Evolutionary conservation across 2,888 invertebrate genomes (phyloP), one percentile per base, ranked within the genome.

Genomic region (Punctoribates punctum): DNA sequence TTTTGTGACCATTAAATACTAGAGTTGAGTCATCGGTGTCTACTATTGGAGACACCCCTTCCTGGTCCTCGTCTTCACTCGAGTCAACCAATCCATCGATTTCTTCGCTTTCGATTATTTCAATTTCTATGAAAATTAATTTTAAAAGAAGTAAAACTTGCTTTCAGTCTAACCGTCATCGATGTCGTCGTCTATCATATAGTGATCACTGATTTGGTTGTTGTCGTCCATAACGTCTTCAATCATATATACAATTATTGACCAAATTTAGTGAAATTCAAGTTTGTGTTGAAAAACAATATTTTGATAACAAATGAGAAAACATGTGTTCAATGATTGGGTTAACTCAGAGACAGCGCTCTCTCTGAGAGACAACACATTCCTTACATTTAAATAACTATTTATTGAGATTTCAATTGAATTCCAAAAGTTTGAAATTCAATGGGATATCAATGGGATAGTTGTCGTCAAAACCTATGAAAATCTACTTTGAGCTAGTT

Each of bases 1-100:
- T 83, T 82, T 80, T 25, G 23, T 78, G 78, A 11, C 54, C 72
- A 70, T 1, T 23, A 54, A 77, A 77, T 13, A 1, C 20, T 27
- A 13, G 46, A 17, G 27, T 57, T 23, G 73, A 57, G 20, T 75
- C 70, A 20, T 76, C 76, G 11, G 23, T 54, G 17, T 9, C 60
- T 3, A 29, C 15, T 13, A 25, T 62, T 9, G 8, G 54, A 0
- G 48, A 57, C 27, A n/a, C 23, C 46, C 8, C 11, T 11, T 77
- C 34, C 13, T 72, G 4, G 29, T 23, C 51, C 20, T 67, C 67
- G 9, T 57, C 57, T 15, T 74, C 48, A 38, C 20, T 73, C 15
- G 73, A 48, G 29, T 75, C 70, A 9, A 6, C 34, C 8, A 73
- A 23, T 1, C 1, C 70, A n/a, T 70, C 70, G 20, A 70, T 70